A percentile compares a stretch with the other conserved stretches of the same genome.
Conservation (phyloP, 2,888 invertebrate genomes). For the Xiphydria camelus region DNA sequence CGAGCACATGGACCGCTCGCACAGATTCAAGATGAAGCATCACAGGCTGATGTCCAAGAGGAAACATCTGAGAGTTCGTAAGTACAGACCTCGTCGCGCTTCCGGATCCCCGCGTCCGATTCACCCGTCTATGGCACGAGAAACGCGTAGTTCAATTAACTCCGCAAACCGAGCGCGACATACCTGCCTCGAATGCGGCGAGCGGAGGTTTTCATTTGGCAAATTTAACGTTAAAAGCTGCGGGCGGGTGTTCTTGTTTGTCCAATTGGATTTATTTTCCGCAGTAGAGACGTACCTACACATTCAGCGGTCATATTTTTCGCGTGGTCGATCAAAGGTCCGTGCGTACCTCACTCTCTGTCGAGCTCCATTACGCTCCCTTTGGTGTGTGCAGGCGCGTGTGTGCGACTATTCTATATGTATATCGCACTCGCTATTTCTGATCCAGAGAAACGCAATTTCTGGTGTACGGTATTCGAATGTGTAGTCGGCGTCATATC, state of each 20-base stretch:
- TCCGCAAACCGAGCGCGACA: constrained; percentile 20
- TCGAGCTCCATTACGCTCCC: too few relatives aligned
- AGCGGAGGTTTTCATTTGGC: constrained; percentile 30
- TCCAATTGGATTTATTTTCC: too few relatives aligned
- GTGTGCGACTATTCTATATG: too few relatives aligned
- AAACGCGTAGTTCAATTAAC: constrained; percentile 25
- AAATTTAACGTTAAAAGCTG: constrained; percentile 33
- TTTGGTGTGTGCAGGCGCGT: too few relatives aligned
- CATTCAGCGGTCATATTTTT: constrained; percentile 41
- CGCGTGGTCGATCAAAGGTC: constrained; percentile 39
- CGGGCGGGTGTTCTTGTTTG: constrained; percentile 18
- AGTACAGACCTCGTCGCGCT: too few relatives aligned
- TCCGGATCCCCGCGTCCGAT: neutral
- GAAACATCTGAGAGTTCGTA: constrained; percentile 46
- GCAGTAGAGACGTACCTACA: too few relatives aligned
- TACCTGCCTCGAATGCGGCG: constrained; percentile 5
- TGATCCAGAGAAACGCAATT: too few relatives aligned
- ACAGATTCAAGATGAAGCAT: constrained; percentile 49
- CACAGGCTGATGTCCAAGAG: constrained; percentile 45
- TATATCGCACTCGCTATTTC: too few relatives aligned
- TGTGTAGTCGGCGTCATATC: too few relatives aligned
- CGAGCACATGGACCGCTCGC: constrained; percentile 44
- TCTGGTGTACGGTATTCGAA: too few relatives aligned
- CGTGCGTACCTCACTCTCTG: neutral
- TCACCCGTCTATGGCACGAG: neutral